phyloP scores from a whole-genome alignment of 2,888 invertebrate genomes.

The Sicus ferrugineus region DNA sequence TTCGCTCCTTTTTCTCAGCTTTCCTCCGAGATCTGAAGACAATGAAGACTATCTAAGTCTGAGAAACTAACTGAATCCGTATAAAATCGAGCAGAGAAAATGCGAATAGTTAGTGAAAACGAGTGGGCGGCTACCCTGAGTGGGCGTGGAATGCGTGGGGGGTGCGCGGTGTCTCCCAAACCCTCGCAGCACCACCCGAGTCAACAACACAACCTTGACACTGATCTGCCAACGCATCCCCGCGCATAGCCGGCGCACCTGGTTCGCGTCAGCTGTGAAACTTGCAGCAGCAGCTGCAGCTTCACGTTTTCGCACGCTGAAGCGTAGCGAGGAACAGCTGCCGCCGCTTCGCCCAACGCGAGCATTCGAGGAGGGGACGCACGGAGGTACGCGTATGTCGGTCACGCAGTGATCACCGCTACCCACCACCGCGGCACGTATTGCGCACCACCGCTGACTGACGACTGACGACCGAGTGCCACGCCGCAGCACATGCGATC shows the following conservation, averaged over 20 bases:
- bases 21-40: too few species aligned
- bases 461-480: not conserved
- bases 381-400: not conserved
- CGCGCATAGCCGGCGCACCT: not conserved
- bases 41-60: too few species aligned
- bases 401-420: not conserved
- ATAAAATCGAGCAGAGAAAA: too few species aligned
- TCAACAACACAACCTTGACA: constrained; percentile 36
- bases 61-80: too few species aligned
- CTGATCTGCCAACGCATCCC: constrained; percentile 29
- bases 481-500: not conserved
- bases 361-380: too few species aligned
- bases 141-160: not conserved
- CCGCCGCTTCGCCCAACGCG: too few species aligned
- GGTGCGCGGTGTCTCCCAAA: not conserved
- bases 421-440: too few species aligned
- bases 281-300: not conserved
- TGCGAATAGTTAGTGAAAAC: too few species aligned
- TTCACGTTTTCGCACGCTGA: too few species aligned
- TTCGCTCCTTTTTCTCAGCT: too few species aligned
- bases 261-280: not conserved
- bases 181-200: not conserved
- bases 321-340: too few species aligned
- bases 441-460: too few species aligned
- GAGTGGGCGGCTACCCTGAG: not conserved